Base-by-base conservation (phyloP, 2,113 vertebrate genomes). In the Anseranas semipalmata region DNA sequence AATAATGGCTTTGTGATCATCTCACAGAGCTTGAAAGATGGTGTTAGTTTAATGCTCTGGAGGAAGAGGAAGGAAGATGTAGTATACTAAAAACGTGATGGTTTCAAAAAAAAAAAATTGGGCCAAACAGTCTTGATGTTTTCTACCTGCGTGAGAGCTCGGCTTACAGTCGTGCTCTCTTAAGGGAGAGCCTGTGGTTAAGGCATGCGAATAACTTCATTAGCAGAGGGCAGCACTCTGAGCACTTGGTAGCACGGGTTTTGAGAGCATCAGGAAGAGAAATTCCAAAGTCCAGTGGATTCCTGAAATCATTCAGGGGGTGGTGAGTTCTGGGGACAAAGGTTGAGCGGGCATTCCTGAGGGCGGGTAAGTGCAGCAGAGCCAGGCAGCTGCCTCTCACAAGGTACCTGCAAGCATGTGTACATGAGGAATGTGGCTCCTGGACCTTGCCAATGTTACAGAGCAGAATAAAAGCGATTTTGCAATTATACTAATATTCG, bases 361-460 rank as follows among this genome's bases (percentile, higher is more conserved):
- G 55, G 25, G 19, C 1, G 27, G 21, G 35, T 0, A 12, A 25
- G 46, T 2, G n/a, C 41, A 15, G 59, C 0, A 1, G 25, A 55
- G 46, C 7, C 2, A 48, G 71, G 56, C 35, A n/a, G 22, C n/a
- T 46, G 37, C 60, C 20, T 20, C 45, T 15, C 25, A 2, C 3
- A 10, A 28, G 35, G 1, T 28, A n/a, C 28, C 84, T 32, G 78
- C 9, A 5, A 50, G 28, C 0, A 13, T 17, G 39, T 7, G 17
- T 2, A 0, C 5, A 1, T 2, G 53, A 65, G 2, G 28, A 24
- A 4, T 5, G 1, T 0, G 13, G 48, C 33, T 63, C 50, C 62
- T 2, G 14, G 7, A 6, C 7, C 1, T 32, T 5, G 21, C 1
- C 0, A 3, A 0, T 9, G 15, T 15, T 10, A 6, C 18, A 5